Base-by-base conservation (phyloP, 2,797 vertebrate species). In the Cryptoprocta ferox region DNA sequence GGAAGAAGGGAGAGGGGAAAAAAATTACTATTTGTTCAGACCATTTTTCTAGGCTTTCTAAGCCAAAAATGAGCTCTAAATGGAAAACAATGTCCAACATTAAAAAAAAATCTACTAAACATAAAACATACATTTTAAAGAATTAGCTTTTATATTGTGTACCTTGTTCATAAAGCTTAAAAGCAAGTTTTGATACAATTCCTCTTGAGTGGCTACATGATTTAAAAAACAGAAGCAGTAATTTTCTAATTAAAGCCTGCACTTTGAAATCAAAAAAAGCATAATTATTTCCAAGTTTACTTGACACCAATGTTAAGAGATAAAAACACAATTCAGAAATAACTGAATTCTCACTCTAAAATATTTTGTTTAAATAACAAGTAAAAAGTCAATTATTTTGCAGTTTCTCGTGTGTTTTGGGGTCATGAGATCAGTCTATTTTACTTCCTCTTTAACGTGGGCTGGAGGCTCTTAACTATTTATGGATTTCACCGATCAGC, bases 361-460 rank as follows among this genome's bases (percentile, higher is more conserved):
- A 84, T 61, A 94, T 92, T 91, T 94, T 66, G 45, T 75, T 88
- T 91, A 84, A 94, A 83, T 76, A 75, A 35, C n/a, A 96, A 94
- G 63, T 78, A 88, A 95, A 97, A 96, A 66, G 15, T 42, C 80
- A 73, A 95, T 90, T 95, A 92, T 85, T 96, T 94, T 97, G 89
- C 80, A 91, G 73, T 61, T 95, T 94, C 89, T 61, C 10, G 82
- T 94, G 73, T 91, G 90, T 92, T 88, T 94, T 76, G 13, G 76
- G 95, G 79, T 97, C 94, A 97, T 42, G 79, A 95, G 91, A 93
- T 93, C 75, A 90, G 68, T 97, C 90, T 86, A 5, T 65, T 89
- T 97, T 70, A 95, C 96, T 97, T 97, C 96, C 92, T 97, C 95
- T 97, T 98, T 81, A 91, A 32, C 59, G 56, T 3, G 16, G 78